Base-by-base conservation (phyloP, 2,888 invertebrate genomes). In the Eulithis testata region DNA sequence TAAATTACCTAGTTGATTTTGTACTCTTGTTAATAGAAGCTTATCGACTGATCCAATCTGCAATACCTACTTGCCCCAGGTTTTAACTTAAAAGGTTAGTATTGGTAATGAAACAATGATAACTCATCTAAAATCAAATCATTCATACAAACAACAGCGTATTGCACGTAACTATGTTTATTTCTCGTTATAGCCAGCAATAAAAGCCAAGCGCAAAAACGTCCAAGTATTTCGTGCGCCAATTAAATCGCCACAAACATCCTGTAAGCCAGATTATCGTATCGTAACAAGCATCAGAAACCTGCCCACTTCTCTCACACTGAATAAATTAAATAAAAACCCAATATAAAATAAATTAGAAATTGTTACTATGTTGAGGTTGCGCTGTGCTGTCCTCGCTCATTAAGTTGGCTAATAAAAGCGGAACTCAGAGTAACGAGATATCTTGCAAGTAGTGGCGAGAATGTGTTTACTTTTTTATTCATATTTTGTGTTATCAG, bases 191-290 rank as follows among this genome's bases (percentile, higher is more conserved):
- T n/a, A 83, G 82, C 76, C 81, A 78, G 81, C 84, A 89, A 87
- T 87, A 89, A 89, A 85, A 84, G 80, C 80, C 77, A 79, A 80
- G 77, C 80, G 81, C 84, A 86, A 85, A 86, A 87, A 84, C 83
- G 81, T 81, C 81, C 79, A 78, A 82, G 85, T 85, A 88, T 87
- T 87, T 84, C 86, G 85, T 85, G 86, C 89, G 91, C 92, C 92
- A 93, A 93, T 93, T 93, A 93, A 91, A 90, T 82, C 81, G 81
- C 80, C 82, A 82, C 87, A 86, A 90, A 92, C 92, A 92, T 86
- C 88, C 91, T 92, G 91, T 92, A 91, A 87, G 87, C 82, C 84
- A 91, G 88, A 91, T 92, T 90, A 91, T 91, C 89, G 89, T 90
- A 91, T 91, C 91, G 87, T 80, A 83, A 91, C 91, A 90, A 85